phyloP scores from a whole-genome alignment of 2,888 invertebrate genomes.

The Ischnus inquisitorius region DNA sequence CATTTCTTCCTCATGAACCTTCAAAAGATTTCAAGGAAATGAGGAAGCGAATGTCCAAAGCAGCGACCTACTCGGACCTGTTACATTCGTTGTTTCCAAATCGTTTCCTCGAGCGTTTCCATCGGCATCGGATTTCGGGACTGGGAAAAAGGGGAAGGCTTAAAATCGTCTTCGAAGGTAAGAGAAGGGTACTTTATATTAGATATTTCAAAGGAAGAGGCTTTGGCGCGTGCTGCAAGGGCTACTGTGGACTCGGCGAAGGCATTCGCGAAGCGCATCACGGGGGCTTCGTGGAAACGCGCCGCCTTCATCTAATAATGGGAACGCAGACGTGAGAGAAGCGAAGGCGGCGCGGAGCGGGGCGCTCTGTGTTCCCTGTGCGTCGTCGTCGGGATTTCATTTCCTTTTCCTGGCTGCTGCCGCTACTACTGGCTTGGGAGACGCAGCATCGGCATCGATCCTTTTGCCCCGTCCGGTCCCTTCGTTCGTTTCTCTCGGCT shows the following conservation, averaged over 20 bases:
- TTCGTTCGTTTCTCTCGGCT: conserved; percentile 55
- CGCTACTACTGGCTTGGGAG: conserved; percentile 28
- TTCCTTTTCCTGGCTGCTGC: conserved; percentile 76
- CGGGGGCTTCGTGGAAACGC: conserved; percentile 29
- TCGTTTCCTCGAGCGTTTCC: no score
- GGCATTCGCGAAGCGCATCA: conserved; percentile 49
- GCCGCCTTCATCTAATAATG: conserved; percentile 64
- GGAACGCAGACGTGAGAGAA: conserved; percentile 57
- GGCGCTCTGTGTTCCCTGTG: conserved; percentile 59
- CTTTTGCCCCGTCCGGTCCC: conserved; percentile 68
- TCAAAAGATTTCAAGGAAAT: no score
- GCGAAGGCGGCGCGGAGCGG: conserved; percentile 35
- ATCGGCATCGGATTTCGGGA: no score
- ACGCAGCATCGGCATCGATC: conserved; percentile 72
- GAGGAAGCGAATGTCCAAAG: no score
- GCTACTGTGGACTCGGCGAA: conserved; percentile 35
- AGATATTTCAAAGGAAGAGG: conserved; percentile 26
- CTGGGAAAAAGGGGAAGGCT: no score
- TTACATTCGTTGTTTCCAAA: no score
- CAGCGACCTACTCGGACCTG: no score
- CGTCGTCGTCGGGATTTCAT: conserved; percentile 77
- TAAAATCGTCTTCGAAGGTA: background rate
- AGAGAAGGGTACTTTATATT: conserved; percentile 5
- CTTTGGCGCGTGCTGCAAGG: conserved; percentile 45
- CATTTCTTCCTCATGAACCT: no score